Conservation (phyloP, 2,113 vertebrate genomes). For the Dipodomys stephensi region DNA sequence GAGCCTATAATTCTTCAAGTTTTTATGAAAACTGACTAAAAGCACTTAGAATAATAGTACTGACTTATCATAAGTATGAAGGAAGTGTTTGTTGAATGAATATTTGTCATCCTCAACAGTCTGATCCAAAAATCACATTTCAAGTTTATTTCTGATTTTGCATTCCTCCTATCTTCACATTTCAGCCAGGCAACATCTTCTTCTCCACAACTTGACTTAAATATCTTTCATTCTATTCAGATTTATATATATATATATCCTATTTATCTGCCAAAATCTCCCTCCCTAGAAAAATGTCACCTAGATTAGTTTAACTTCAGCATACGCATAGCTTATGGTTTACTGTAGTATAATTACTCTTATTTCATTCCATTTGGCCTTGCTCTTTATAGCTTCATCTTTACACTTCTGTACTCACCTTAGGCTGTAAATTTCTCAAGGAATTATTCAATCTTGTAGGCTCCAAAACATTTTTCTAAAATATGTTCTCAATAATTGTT, state of each 20-base stretch:
- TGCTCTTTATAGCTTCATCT: neutral
- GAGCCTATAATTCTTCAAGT: neutral
- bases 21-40: neutral
- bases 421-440: neutral
- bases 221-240: neutral
- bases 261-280: neutral
- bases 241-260: neutral
- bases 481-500: neutral
- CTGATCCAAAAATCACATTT: neutral
- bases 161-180: neutral
- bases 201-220: neutral
- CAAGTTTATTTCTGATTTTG: neutral
- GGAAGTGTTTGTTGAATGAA: neutral
- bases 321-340: neutral
- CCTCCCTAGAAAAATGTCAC: neutral
- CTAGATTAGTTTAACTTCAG: neutral
- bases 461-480: neutral
- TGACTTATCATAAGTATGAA: neutral
- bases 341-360: neutral
- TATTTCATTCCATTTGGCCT: neutral
- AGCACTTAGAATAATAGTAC: neutral
- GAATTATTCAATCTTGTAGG: neutral
- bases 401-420: neutral
- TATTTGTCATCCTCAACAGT: neutral
- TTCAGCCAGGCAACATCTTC: neutral